Percentiles rank a stretch among this genome's conserved stretches.
phyloP scores from a whole-genome alignment of 2,888 invertebrate genomes.

The Volucella zonaria region DNA sequence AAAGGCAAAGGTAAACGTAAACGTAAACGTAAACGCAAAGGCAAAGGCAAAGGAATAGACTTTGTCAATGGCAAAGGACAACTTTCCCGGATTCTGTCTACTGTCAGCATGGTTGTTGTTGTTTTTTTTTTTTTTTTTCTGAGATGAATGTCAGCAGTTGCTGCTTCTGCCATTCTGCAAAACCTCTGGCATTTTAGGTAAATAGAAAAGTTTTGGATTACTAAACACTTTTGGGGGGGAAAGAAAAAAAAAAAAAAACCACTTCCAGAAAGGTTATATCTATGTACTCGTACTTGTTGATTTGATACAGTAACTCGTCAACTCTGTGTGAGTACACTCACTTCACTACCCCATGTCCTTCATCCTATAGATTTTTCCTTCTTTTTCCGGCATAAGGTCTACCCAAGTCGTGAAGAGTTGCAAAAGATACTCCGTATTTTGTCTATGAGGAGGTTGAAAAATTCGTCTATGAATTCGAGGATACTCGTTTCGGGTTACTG shows the following conservation, averaged over 20 bases:
- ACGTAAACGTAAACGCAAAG: no score
- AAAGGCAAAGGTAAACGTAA: conserved; percentile 19
- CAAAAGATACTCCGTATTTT: background rate
- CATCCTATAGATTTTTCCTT: background rate
- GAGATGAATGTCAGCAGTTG: conserved; percentile 31
- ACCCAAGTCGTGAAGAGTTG: conserved; percentile 26
- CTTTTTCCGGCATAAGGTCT: conserved; percentile 1
- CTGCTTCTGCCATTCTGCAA: background rate
- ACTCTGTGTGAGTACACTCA: background rate
- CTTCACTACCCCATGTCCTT: background rate
- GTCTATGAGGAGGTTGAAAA: background rate
- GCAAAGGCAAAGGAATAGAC: no score
- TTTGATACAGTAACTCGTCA: background rate
- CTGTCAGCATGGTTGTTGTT: background rate
- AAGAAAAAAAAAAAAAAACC: background rate
- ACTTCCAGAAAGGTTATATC: conserved; percentile 37
- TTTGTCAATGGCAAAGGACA: background rate
- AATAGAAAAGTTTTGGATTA: conserved; percentile 36
- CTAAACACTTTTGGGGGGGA: background rate
- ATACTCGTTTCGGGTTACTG: background rate
- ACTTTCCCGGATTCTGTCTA: conserved; percentile 17
- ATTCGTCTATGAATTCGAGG: no score
- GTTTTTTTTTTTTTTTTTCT: background rate
- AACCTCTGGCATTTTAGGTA: conserved; percentile 51
- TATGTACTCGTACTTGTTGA: conserved; percentile 62